phyloP scores from a whole-genome alignment of 2,113 vertebrate species.

The Tragulus kanchil region DNA sequence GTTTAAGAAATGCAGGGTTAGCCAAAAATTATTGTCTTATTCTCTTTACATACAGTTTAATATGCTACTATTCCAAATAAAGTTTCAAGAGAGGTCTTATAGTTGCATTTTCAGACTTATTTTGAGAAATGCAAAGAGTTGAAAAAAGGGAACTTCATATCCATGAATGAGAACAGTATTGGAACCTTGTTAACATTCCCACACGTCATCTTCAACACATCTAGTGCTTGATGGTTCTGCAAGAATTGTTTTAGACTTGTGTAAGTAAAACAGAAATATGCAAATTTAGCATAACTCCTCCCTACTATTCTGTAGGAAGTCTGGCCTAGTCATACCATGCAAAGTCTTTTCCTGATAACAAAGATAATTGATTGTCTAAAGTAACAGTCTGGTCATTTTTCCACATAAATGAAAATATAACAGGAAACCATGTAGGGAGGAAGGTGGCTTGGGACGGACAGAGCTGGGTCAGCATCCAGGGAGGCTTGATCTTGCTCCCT shows the following conservation, averaged over 20 bases:
- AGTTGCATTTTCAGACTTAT: neutral
- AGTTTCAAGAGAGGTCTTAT: neutral
- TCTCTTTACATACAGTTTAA: neutral
- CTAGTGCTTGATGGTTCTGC: neutral
- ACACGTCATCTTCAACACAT: too few relatives aligned
- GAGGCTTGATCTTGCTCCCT: neutral
- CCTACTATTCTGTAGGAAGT: neutral
- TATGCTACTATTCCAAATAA: neutral
- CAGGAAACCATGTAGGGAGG: neutral
- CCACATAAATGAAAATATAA: neutral
- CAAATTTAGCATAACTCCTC: neutral
- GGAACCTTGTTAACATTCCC: neutral
- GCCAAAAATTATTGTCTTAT: neutral
- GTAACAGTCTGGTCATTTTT: neutral
- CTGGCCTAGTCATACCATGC: neutral
- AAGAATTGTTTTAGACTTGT: neutral
- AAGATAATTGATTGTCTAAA: neutral
- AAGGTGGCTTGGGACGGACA: neutral
- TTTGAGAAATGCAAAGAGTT: neutral
- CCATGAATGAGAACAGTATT: neutral
- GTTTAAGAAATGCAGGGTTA: neutral
- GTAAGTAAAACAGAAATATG: neutral
- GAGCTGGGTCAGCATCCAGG: neutral
- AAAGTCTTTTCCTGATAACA: neutral
- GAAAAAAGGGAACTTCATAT: neutral